phyloP scores from a whole-genome alignment of 2,888 invertebrate species.

The Microctonus hyperodae region DNA sequence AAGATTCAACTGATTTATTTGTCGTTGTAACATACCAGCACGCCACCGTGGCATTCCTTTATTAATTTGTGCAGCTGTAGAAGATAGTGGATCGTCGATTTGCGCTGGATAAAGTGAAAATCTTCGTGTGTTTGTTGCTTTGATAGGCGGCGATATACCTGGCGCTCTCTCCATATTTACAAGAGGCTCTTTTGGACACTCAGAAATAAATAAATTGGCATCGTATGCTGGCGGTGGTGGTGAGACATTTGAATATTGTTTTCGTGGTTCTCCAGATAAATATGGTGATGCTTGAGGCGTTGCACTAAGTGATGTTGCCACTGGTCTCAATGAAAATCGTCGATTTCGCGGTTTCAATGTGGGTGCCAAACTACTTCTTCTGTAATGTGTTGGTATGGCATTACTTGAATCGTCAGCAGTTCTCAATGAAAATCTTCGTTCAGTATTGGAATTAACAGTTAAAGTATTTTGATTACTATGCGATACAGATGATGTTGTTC shows the following conservation, averaged over 20 bases:
- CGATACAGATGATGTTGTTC: constrained; percentile 30
- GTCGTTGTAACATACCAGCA: constrained; percentile 58
- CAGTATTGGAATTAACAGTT: constrained; percentile 35
- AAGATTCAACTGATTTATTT: constrained; percentile 54
- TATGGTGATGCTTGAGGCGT: constrained; percentile 48
- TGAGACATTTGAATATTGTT: constrained; percentile 20
- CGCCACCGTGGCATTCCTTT: constrained; percentile 57
- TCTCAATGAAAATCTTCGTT: constrained; percentile 51
- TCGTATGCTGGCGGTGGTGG: constrained; percentile 38
- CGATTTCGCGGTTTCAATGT: constrained; percentile 42
- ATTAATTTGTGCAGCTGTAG: constrained; percentile 25
- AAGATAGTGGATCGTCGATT: constrained; percentile 40
- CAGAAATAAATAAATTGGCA: constrained; percentile 48
- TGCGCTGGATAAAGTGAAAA: constrained; percentile 55
- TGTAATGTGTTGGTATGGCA: constrained; percentile 42
- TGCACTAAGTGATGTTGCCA: constrained; percentile 45
- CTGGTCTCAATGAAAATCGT: constrained; percentile 58
- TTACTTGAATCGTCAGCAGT: constrained; percentile 44
- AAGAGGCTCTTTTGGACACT: constrained; percentile 53
- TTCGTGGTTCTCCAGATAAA: constrained; percentile 37
- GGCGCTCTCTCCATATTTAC: constrained; percentile 52
- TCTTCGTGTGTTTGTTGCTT: constrained; percentile 41
- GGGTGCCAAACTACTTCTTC: constrained; percentile 48
- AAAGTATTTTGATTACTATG: constrained; percentile 54
- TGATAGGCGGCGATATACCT: constrained; percentile 53